Conservation (phyloP, 1,140 invertebrate genomes). For the Calephelis virginiensis region DNA sequence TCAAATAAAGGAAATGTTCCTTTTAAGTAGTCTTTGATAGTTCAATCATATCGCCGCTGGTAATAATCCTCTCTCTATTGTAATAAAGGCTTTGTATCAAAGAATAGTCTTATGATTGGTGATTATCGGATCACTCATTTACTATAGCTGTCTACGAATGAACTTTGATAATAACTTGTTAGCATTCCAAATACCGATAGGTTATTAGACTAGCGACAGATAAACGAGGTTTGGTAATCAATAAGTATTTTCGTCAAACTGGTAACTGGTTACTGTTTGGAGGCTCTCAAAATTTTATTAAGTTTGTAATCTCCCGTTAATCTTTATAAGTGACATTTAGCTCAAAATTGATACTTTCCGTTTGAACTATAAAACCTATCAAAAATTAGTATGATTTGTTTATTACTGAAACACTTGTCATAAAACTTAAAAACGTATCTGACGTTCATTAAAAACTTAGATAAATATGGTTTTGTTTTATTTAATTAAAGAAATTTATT, state of each 20-base stretch:
- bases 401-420: too few relatives aligned
- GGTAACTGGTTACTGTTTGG: not conserved
- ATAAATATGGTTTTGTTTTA: too few relatives aligned
- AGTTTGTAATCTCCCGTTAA: not conserved
- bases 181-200: conserved; percentile 8
- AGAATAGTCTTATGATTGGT: not conserved
- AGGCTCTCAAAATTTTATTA: not conserved
- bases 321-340: not conserved
- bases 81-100: not conserved
- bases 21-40: not conserved
- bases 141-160: conserved; percentile 9
- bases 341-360: too few relatives aligned
- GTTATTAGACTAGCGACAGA: conserved; percentile 12
- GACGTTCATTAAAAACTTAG: too few relatives aligned
- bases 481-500: too few relatives aligned
- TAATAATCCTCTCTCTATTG: not conserved
- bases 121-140: conserved; percentile 3
- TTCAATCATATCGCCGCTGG: not conserved
- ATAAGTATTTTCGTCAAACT: not conserved
- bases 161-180: conserved; percentile 18
- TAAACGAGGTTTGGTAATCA: conserved; percentile 5
- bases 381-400: too few relatives aligned
- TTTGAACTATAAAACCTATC: too few relatives aligned
- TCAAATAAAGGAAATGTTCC: not conserved
- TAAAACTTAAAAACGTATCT: too few relatives aligned